Base-by-base conservation (phyloP, 2,113 vertebrate genomes). In the Phylloscopus whistleri region DNA sequence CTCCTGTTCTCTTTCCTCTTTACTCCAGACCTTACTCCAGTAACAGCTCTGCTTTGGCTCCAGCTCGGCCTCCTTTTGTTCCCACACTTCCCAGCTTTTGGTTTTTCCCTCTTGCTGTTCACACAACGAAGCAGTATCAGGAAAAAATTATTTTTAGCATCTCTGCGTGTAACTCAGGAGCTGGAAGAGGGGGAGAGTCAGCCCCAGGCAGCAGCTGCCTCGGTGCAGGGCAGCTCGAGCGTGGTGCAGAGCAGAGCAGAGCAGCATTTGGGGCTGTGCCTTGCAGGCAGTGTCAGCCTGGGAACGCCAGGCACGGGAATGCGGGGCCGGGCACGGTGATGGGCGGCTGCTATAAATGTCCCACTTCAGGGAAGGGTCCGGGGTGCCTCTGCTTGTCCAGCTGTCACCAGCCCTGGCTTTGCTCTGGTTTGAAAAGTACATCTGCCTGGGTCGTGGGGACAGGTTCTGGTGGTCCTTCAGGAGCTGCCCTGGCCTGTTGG, bases 221-320 rank as follows among this genome's bases (percentile, higher is more conserved):
- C 56, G 0, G 0, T 64, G 51, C 24, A 2, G 41, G 33, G 2
- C 44, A 70, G 48, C 77, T n/a, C 10, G 0, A 10, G n/a, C 5
- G 48, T 15, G 13, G 3, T 4, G 6, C 52, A 6, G 66, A 70
- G 93, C 24, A 26, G 80, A 73, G 85, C 82, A 26, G 80, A 73
- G 85, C 82, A 85, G 90, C 30, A 3, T 33, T 41, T 67, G 60
- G 74, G 75, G 5, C 13, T 8, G 53, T 73, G 72, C 80, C 66
- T 33, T 5, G 76, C 31, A 52, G 59, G 3, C 55, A 0, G 0
- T 28, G 52, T 52, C 58, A 21, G 84, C 44, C 73, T 23, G 23
- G 74, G 89, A 91, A 68, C 0, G 35, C 69, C 59, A 31, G 72
- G 83, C 30, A 3, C 8, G 26, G 95, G 86, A 90, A 92, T 53